Percentiles rank a stretch among this genome's conserved stretches.
Conservation (phyloP, 2,888 invertebrate genomes). For the Temnothorax ravouxi region DNA sequence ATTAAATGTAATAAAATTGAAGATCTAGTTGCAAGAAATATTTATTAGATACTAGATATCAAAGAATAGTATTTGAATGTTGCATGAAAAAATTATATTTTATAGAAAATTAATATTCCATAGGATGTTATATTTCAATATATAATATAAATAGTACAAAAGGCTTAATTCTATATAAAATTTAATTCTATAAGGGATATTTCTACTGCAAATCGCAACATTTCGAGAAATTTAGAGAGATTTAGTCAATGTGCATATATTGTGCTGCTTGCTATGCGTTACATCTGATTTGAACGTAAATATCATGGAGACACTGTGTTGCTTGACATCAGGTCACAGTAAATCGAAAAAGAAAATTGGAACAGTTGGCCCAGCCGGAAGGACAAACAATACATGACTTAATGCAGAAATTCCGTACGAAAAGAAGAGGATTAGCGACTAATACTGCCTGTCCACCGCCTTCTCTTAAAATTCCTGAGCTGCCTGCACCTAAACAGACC, state of each 20-base stretch:
- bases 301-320: background rate
- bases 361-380: slow-evolving; percentile 93
- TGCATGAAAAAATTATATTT: background rate
- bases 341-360: slow-evolving; percentile 95
- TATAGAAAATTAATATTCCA: background rate
- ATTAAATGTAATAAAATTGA: background rate
- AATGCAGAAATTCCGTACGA: slow-evolving; percentile 84
- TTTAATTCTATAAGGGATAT: background rate
- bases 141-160: background rate
- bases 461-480: slow-evolving; percentile 71
- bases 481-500: slow-evolving; percentile 73
- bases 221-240: background rate
- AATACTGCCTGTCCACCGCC: slow-evolving; percentile 84
- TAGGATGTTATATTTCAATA: background rate
- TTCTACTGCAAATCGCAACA: background rate
- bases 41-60: background rate
- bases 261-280: background rate
- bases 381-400: slow-evolving; percentile 93
- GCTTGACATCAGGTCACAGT: slow-evolving; percentile 89
- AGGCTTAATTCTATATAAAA: background rate
- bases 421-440: slow-evolving; percentile 80
- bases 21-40: background rate
- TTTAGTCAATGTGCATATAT: background rate
- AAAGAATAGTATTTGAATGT: background rate
- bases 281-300: slow-evolving; percentile 2